Evolutionary conservation across 2,113 vertebrate genomes (phyloP), one percentile per base, ranked within the genome.

Genomic region (Calonectris borealis): DNA sequence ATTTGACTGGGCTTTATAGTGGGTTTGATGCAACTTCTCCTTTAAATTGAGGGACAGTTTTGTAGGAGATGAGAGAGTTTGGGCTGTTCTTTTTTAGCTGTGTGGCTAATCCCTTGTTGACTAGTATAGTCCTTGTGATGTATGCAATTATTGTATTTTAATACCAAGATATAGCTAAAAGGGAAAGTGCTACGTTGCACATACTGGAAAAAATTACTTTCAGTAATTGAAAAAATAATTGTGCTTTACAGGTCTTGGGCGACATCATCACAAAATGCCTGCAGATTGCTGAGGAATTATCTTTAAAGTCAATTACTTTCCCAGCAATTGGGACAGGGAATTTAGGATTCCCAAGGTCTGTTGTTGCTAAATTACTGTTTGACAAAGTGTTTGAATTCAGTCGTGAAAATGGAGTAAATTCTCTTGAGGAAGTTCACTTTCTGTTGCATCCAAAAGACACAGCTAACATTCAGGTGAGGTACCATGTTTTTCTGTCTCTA

Each of bases 301-400:
- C 92, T 48, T 94, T 98, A 40, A 95, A 92, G 22, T 99, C 99
- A 20, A 98, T 99, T 92, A 97, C 99, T n/a, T 98, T 99, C 94
- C 98, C 99, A 64, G 99, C 99, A 4, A 98, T 99, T 75, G 99
- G 99, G 34, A 98, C 99, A 10, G 99, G 99, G 69, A 98, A 98
- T 42, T 79, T 99, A 88, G 97, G 97, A 58, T 99, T 98, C 89
- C 99, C 99, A 4, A 98, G 97, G 95, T 24, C 85, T 9, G 1
- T 98, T 10, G 98, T 98, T 61, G 98, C 98, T 27, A 95, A 98
- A 21, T 42, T 98, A 73, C 95, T 99, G 79, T 95, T 99, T 87
- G 98, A 99, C 51, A 95, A 98, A 61, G 98, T 99, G 25, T 73
- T 98, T 51, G 97, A 97, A 55, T 99, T 99, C 75, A 99, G 98